Base-by-base conservation (phyloP, 2,113 vertebrate genomes). In the Bagarius yarrelli region DNA sequence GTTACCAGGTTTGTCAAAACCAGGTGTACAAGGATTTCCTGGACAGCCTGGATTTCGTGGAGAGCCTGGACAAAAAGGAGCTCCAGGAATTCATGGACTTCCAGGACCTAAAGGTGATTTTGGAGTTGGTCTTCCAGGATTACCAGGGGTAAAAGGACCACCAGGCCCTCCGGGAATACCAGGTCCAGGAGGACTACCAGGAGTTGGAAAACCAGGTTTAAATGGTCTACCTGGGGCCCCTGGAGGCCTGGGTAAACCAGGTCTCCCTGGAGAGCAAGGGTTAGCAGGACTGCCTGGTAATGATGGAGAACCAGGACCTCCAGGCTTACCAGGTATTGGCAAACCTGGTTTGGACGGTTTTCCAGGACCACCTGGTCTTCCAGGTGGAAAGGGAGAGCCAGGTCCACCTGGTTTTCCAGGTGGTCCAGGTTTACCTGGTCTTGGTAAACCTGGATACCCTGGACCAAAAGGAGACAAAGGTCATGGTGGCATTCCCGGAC, bases 401-500 rank as follows among this genome's bases (percentile, higher is more conserved):
- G 93, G 93, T 3, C 84, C 83, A 32, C 60, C 93, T 0, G 97
- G 97, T 81, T 88, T 96, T 66, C 95, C 94, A 0, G 97, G 97
- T 5, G 91, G 93, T 15, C 95, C 96, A 0, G 97, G 97, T 0
- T 84, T 94, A 57, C 95, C 95, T 0, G 97, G 97, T 0, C 90
- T 96, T 0, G 96, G 95, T 18, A 99, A 98, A 86, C 94, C 95
- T 1, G 97, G 97, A 13, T 96, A 94, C 80, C 95, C 95, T 0
- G 97, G 97, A 30, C 94, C 92, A 53, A 98, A 96, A 85, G 97
- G 97, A 47, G 95, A 97, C 72, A 94, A 94, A 23, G 97, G 97
- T 0, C 78, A 95, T 32, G 91, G 86, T 2, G 97, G 97, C 12
- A 80, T 94, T 78, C 94, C 94, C 0, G 97, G 97, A 0, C 87